Percentiles rank a stretch among this genome's conserved stretches.
Evolutionary conservation across 2,113 vertebrate genomes (phyloP).

Genomic region (Ctenodactylus gundi): DNA sequence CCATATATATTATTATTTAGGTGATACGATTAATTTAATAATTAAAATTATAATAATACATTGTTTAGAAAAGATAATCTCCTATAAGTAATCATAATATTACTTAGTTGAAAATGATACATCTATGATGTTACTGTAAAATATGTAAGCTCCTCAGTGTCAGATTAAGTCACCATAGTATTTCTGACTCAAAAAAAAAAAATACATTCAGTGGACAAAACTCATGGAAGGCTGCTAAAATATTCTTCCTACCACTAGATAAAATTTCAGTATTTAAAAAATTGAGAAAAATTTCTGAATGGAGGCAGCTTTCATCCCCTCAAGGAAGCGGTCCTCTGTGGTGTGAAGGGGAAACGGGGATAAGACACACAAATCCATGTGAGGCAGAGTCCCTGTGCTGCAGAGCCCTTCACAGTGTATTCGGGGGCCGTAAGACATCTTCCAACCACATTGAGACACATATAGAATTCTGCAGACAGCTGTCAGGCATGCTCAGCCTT

Average conservation of each 20-base stretch:
- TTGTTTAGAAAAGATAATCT: conserved; percentile 59
- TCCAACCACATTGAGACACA: neutral
- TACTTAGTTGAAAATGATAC: conserved; percentile 48
- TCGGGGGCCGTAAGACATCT: neutral
- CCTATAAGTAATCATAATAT: conserved; percentile 36
- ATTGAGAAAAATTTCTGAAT: neutral
- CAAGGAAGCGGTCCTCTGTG: neutral
- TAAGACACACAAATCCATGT: neutral
- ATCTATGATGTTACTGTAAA: conserved; percentile 48
- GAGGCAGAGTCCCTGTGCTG: neutral
- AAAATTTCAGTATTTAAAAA: conserved; percentile 10
- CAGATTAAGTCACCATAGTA: neutral
- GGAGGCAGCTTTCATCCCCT: neutral
- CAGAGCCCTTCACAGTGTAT: neutral
- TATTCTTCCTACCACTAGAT: neutral
- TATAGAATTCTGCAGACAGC: neutral
- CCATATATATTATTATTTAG: conserved; percentile 57
- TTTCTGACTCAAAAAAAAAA: conserved; percentile 19
- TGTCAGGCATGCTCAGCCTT: neutral
- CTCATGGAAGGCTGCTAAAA: neutral
- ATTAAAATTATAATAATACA: conserved; percentile 69
- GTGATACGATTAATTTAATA: conserved; percentile 68
- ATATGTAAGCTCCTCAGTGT: neutral
- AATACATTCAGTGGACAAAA: conserved; percentile 23
- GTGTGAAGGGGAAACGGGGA: neutral